Base-by-base conservation (phyloP, 2,888 invertebrate genomes). In the Habroteleia sp. region DNA sequence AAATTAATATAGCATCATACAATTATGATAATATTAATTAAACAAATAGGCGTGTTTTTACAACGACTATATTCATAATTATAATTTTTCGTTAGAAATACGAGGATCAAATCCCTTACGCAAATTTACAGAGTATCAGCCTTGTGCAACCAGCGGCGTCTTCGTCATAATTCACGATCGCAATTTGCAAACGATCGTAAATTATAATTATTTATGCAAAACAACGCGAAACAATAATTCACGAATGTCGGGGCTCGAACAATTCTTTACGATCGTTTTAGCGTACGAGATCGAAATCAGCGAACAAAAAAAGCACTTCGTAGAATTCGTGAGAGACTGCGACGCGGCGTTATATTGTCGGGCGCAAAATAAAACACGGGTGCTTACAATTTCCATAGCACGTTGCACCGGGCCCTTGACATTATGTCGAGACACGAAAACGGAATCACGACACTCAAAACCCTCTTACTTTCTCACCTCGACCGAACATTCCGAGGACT, bases 361-460 rank as follows among this genome's bases (percentile, higher is more conserved):
- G 48, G 50, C 58, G 58, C 8, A 14, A 52, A 63, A 66, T 60
- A 73, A 73, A 60, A 37, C 66, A 35, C 60, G 50, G 62, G 27
- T 42, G 58, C 37, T 46, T 35, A 46, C 42, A n/a, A 60, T 74
- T 74, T 66, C 52, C 60, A 58, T 41, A 33, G 41, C 66, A 16
- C 44, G 58, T 14, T 48, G 56, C 72, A 50, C 41, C 52, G 39
- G 66, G 74, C 62, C 56, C 71, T 66, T 65, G 71, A 71, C 65
- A 71, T 65, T 69, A 50, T 42, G 63, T 69, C 65, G 63, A 56
- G 63, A 74, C 73, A 66, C 66, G 66, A 74, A 74, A 60, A 48
- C 54, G 39, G 35, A 66, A 60, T 66, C 66, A 54, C 73, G 66
- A 62, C 42, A 42, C 29, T 31, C 17, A 50, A 72, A 72, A 35